A percentile compares a stretch with the other conserved stretches of the same genome.
These are phyloP conservation scores for Pterostichus madidus DNA, from an alignment of 2,888 invertebrate species.

Conservation along the genomic window DNA sequence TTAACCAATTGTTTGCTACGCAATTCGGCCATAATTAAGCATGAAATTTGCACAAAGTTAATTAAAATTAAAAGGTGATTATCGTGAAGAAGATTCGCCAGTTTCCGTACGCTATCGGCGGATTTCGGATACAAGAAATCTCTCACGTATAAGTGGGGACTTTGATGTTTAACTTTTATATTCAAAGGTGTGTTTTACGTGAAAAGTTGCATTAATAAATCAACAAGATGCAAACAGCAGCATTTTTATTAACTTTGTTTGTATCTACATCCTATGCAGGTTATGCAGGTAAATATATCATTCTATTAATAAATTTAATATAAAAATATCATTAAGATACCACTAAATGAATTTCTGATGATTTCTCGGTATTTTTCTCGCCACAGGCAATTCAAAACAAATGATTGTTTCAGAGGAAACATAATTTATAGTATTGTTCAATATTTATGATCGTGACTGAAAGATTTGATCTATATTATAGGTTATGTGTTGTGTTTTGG, in stretches of 20 bases:
- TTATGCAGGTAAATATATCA: conserved; percentile 68
- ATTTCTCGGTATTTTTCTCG: conserved; percentile 7
- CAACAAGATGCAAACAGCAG: conserved; percentile 11
- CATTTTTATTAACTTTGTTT: conserved; percentile 65
- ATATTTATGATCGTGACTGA: conserved; percentile 18
- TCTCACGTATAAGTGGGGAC: conserved; percentile 46
- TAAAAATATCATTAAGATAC: conserved; percentile 2
- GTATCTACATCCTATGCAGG: conserved; percentile 67
- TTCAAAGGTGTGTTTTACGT: conserved; percentile 25
- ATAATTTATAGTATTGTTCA: not conserved
- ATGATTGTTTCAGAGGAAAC: not conserved
- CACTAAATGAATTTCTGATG: not conserved
- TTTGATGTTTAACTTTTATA: conserved; percentile 19
- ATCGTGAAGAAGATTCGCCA: conserved; percentile 25
- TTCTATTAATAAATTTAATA: conserved; percentile 3
- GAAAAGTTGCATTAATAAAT: conserved; percentile 16
- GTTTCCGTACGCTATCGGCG: conserved; percentile 35
- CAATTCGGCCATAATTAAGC: not conserved
- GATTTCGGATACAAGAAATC: conserved; percentile 18
- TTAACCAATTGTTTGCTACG: conserved; percentile 19
- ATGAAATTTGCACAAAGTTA: not conserved
- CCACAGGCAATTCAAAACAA: not conserved
- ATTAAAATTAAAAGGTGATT: conserved; percentile 38
- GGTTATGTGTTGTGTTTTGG: conserved; percentile 2
- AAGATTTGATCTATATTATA: conserved; percentile 5